phyloP scores from a whole-genome alignment of 2,113 vertebrate species.

The Menidia beryllina region DNA sequence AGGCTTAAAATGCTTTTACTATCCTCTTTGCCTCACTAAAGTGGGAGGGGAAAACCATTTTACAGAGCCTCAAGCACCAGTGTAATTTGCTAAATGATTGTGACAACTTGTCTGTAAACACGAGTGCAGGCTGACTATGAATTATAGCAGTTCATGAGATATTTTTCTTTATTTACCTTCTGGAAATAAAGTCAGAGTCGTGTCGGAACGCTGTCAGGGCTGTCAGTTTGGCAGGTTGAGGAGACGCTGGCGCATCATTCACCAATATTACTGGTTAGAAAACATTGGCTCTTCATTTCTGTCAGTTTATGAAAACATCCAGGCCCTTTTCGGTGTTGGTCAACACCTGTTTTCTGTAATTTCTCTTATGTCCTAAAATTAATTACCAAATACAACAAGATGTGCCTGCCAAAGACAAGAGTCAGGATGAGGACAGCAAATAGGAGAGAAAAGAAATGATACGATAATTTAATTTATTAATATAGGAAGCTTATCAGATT shows the following conservation, averaged over 20 bases:
- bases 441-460: constrained; percentile 40
- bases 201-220: constrained; percentile 52
- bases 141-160: constrained; percentile 57
- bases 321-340: constrained; percentile 30
- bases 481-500: constrained; percentile 44
- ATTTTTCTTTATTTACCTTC: constrained; percentile 67
- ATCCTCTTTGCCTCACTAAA: constrained; percentile 37
- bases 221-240: constrained; percentile 73
- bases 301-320: constrained; percentile 39
- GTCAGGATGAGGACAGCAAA: constrained; percentile 54
- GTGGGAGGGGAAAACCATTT: constrained; percentile 40
- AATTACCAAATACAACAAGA: constrained; percentile 40
- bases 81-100: constrained; percentile 72
- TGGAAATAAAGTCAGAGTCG: constrained; percentile 70
- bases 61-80: constrained; percentile 39
- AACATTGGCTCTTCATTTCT: constrained; percentile 54
- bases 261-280: constrained; percentile 63
- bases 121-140: constrained; percentile 64
- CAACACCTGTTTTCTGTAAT: constrained; percentile 48
- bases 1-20: constrained; percentile 35
- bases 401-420: constrained; percentile 50
- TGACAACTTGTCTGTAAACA: constrained; percentile 75
- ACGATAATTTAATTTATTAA: constrained; percentile 39
- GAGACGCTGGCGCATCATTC: constrained; percentile 57
- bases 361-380: constrained; percentile 38